phyloP scores from a whole-genome alignment of 2,113 vertebrate genomes.

The Pterocles orientalis region DNA sequence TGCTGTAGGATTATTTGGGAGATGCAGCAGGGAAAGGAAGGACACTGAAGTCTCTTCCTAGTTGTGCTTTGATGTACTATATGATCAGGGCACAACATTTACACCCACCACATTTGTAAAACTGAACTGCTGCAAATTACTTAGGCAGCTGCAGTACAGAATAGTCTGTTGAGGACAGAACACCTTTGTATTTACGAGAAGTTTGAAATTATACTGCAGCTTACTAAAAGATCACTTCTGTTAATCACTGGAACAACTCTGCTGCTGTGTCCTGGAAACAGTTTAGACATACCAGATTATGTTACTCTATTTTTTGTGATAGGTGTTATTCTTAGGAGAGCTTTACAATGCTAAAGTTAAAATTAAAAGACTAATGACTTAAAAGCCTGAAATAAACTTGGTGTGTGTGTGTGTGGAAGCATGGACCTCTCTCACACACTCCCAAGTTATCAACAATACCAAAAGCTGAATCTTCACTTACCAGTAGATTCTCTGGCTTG shows the following conservation, averaged over 20 bases:
- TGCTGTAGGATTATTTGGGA: background rate
- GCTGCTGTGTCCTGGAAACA: background rate
- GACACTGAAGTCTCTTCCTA: background rate
- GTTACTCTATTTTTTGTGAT: background rate
- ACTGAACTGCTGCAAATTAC: background rate
- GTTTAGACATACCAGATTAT: background rate
- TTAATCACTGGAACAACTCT: background rate
- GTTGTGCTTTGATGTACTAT: background rate
- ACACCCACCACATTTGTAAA: background rate
- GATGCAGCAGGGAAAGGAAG: background rate
- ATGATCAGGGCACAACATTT: background rate
- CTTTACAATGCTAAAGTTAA: background rate
- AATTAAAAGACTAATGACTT: background rate
- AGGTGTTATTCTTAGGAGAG: background rate
- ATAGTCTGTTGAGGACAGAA: background rate
- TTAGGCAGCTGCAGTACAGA: background rate
- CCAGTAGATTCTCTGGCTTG: conserved; percentile 97
- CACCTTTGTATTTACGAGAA: background rate
- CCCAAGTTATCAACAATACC: background rate
- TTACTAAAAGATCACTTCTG: background rate
- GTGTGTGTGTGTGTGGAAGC: background rate
- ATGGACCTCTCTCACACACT: background rate
- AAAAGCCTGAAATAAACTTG: background rate
- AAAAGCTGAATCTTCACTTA: conserved; percentile 68
- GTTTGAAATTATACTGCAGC: background rate